Evolutionary conservation across 2,888 invertebrate genomes (phyloP).

Genomic region (Empis livida): DNA sequence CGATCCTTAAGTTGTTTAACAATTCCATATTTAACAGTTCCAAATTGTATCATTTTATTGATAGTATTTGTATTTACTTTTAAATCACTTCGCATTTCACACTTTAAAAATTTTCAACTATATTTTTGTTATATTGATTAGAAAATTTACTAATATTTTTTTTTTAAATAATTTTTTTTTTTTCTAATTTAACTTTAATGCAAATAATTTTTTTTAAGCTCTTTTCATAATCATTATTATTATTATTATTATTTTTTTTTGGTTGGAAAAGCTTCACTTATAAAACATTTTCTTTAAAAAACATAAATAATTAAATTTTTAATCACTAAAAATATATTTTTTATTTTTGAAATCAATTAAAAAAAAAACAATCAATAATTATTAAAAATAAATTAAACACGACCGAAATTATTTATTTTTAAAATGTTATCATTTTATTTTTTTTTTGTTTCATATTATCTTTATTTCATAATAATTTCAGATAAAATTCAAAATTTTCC

Average conservation of each 20-base stretch:
- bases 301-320: too few species aligned
- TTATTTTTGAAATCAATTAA: too few species aligned
- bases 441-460: too few species aligned
- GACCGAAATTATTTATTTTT: neutral
- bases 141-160: conserved; percentile 3
- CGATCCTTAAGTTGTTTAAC: conserved; percentile 39
- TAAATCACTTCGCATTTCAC: conserved; percentile 38
- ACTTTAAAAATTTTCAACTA: conserved; percentile 27
- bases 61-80: conserved; percentile 37
- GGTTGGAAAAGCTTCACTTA: neutral
- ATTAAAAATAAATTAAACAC: too few species aligned
- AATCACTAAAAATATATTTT: too few species aligned
- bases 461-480: too few species aligned
- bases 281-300: too few species aligned
- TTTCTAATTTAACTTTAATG: neutral
- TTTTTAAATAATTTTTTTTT: conserved; percentile 2
- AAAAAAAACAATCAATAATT: too few species aligned
- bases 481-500: too few species aligned
- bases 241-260: conserved; percentile 9
- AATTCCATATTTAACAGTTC: conserved; percentile 51
- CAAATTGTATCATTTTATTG: conserved; percentile 49
- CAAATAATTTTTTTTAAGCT: neutral
- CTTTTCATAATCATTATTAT: neutral
- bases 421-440: conserved; percentile 6
- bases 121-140: conserved; percentile 27